Percentiles rank a stretch among this genome's conserved stretches.
These are phyloP conservation scores for Cynocephalus volans DNA, from an alignment of 2,113 vertebrate genomes.

Conservation along the genomic window DNA sequence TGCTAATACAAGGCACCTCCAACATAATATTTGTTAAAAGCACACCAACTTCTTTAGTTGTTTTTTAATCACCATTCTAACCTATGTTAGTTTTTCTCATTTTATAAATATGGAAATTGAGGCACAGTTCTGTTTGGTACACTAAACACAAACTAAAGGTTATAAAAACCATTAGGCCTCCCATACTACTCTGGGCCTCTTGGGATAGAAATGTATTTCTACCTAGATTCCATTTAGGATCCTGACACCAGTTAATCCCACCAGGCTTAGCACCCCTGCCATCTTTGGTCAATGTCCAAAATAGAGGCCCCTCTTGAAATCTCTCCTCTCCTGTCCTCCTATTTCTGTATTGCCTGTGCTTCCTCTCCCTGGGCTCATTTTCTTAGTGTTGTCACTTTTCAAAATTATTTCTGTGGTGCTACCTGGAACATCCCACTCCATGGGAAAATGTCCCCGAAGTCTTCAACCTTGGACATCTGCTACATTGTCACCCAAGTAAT, in stretches of 20 bases:
- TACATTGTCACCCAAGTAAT: background rate
- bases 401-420: background rate
- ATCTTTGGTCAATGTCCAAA: slow-evolving; percentile 13
- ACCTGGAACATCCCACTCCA: background rate
- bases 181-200: background rate
- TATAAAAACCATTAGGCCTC: background rate
- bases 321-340: background rate
- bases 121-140: slow-evolving; percentile 34
- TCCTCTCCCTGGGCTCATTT: background rate
- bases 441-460: background rate
- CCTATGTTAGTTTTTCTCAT: background rate
- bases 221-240: background rate
- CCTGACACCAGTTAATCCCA: background rate
- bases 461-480: background rate
- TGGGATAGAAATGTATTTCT: background rate
- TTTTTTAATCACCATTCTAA: background rate
- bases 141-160: background rate
- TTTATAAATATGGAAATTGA: slow-evolving; percentile 38
- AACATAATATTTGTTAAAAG: background rate
- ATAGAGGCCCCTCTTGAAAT: background rate
- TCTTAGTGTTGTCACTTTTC: background rate
- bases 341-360: background rate
- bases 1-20: background rate
- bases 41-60: background rate
- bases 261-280: background rate